phyloP scores from a whole-genome alignment of 2,888 invertebrate genomes.

The Drosophila mimetica region DNA sequence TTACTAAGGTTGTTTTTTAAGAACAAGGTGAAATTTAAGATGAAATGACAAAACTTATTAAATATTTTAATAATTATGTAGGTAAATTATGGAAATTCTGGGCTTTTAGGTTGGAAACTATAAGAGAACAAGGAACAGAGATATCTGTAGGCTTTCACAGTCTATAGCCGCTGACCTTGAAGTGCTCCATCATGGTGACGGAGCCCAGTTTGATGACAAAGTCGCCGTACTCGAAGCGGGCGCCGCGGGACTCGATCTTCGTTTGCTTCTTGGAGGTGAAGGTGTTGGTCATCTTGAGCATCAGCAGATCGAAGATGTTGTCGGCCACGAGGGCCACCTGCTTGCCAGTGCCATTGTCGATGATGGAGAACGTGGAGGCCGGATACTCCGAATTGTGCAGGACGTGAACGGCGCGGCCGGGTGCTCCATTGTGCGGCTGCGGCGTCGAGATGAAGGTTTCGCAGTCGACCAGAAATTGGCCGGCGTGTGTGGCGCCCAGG shows the following conservation, averaged over 20 bases:
- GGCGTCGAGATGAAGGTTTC: constrained; percentile 95
- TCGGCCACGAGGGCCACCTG: constrained; percentile 95
- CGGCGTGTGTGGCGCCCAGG: constrained; percentile 92
- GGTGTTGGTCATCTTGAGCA: constrained; percentile 94
- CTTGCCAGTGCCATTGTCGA: constrained; percentile 92
- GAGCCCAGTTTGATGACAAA: constrained; percentile 97
- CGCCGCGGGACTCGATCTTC: constrained; percentile 94
- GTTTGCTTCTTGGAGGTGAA: constrained; percentile 96
- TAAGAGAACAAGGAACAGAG: no score
- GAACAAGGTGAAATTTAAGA: no score
- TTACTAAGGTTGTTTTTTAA: no score
- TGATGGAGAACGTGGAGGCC: constrained; percentile 95
- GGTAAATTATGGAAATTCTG: no score
- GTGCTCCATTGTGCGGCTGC: constrained; percentile 85
- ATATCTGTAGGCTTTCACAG: no score
- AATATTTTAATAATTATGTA: no score
- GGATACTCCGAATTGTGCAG: constrained; percentile 98
- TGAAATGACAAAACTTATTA: no score
- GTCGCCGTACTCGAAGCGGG: constrained; percentile 94
- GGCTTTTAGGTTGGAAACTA: no score
- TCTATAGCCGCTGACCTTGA: no score
- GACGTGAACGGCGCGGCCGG: constrained; percentile 94
- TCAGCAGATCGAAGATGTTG: constrained; percentile 94
- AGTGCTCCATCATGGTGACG: constrained; percentile 95
- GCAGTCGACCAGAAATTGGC: constrained; percentile 97